Evolutionary conservation across 53 echinoderm and acorn worm genomes (phyloP).

Genomic region (Stichopus horrens): DNA sequence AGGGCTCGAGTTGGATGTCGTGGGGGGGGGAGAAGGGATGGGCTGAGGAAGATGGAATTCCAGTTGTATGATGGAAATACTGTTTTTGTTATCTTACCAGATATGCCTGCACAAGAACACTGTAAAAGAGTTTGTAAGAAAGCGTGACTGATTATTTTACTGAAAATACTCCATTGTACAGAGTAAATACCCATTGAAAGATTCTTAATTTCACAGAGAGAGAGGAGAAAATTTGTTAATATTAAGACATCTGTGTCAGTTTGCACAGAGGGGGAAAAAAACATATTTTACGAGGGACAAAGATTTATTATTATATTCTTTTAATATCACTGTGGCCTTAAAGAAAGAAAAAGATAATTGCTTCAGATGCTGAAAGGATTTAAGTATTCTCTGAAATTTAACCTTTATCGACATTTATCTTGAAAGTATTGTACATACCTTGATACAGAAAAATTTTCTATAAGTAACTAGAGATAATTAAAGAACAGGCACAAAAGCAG

Average conservation of each 20-base stretch:
- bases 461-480: slow-evolving; percentile 2
- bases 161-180: no score
- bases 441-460: slow-evolving; percentile 35
- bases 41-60: no score
- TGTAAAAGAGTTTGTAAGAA: neutral
- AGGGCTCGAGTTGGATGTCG: neutral
- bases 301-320: slow-evolving; percentile 42
- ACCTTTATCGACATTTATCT: slow-evolving; percentile 31
- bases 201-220: no score
- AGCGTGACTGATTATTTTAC: no score
- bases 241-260: no score
- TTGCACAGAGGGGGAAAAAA: neutral
- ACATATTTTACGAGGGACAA: slow-evolving; percentile 29
- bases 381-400: slow-evolving; percentile 41
- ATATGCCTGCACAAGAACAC: neutral
- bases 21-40: neutral
- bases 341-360: neutral
- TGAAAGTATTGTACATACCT: slow-evolving; percentile 41
- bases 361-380: slow-evolving; percentile 35
- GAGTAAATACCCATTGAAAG: no score
- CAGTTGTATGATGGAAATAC: no score
- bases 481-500: neutral
- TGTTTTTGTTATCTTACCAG: neutral
- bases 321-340: slow-evolving; percentile 41
- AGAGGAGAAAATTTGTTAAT: no score